phyloP scores from a whole-genome alignment of 2,888 invertebrate genomes.

The Thecocarcelia acutangulata region DNA sequence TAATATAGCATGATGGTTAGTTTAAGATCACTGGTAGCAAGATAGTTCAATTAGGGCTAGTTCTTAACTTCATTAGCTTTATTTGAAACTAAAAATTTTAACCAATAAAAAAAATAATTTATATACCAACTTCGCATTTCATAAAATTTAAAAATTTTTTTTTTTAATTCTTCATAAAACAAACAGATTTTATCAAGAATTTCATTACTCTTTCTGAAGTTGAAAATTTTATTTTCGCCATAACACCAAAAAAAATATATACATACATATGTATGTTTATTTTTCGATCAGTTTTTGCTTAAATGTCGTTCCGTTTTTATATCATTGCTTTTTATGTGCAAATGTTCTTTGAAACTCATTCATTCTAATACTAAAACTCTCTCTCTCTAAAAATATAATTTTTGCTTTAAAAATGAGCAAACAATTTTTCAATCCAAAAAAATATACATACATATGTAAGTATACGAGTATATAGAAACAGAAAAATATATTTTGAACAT shows the following conservation, averaged over 20 bases:
- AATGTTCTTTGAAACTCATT: constrained; percentile 40
- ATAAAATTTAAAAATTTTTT: no score
- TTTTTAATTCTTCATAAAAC: no score
- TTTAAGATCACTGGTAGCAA: no score
- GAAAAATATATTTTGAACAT: constrained; percentile 56
- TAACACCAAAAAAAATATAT: constrained; percentile 19
- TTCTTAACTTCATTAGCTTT: background rate
- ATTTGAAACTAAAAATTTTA: background rate
- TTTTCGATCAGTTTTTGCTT: constrained; percentile 45
- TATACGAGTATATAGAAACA: constrained; percentile 13
- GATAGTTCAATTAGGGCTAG: no score
- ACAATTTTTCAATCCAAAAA: constrained; percentile 29
- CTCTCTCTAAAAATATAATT: constrained; percentile 29
- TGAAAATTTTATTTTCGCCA: constrained; percentile 33
- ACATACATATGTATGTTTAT: no score
- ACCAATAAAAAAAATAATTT: no score
- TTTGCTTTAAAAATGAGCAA: constrained; percentile 38
- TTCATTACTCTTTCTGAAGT: constrained; percentile 7
- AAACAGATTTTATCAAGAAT: background rate
- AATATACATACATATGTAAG: constrained; percentile 4
- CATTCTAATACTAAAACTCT: constrained; percentile 59
- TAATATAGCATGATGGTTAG: no score
- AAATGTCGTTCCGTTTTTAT: constrained; percentile 30
- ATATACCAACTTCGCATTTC: no score
- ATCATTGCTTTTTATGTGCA: constrained; percentile 1